A percentile compares a stretch with the other conserved stretches of the same genome.
These are phyloP conservation scores for Microplitis manilae DNA, from an alignment of 2,888 invertebrate species.

Conservation along the genomic window DNA sequence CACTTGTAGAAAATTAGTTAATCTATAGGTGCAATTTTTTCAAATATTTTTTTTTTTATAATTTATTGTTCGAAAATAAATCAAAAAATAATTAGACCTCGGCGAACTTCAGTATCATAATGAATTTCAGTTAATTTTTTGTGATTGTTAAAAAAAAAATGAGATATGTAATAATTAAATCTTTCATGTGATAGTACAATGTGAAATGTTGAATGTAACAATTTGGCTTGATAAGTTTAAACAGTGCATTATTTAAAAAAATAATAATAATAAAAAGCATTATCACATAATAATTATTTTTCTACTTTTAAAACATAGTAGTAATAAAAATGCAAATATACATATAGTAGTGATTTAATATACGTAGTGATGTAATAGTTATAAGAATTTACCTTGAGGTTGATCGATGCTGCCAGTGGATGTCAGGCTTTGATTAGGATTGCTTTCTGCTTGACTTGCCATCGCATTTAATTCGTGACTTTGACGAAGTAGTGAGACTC, in stretches of 20 bases:
- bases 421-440: conserved; percentile 64
- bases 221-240: too few relatives aligned
- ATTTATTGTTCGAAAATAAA: too few relatives aligned
- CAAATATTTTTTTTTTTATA: too few relatives aligned
- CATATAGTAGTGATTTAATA: background rate
- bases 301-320: background rate
- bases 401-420: conserved; percentile 73
- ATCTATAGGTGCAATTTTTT: too few relatives aligned
- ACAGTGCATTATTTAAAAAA: background rate
- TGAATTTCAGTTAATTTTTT: conserved; percentile 4
- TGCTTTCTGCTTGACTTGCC: conserved; percentile 70
- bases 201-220: too few relatives aligned
- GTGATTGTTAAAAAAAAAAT: conserved; percentile 5
- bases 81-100: too few relatives aligned
- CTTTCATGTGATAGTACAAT: too few relatives aligned
- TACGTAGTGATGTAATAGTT: conserved; percentile 5
- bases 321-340: conserved; percentile 15
- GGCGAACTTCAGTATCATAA: too few relatives aligned
- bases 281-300: background rate
- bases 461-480: conserved; percentile 88
- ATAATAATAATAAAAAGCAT: background rate
- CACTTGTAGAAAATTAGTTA: too few relatives aligned
- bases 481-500: conserved; percentile 98
- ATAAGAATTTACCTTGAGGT: conserved; percentile 74
- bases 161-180: background rate